Base-by-base conservation (phyloP, 1,140 invertebrate genomes). In the Leptinotarsa defecta region DNA sequence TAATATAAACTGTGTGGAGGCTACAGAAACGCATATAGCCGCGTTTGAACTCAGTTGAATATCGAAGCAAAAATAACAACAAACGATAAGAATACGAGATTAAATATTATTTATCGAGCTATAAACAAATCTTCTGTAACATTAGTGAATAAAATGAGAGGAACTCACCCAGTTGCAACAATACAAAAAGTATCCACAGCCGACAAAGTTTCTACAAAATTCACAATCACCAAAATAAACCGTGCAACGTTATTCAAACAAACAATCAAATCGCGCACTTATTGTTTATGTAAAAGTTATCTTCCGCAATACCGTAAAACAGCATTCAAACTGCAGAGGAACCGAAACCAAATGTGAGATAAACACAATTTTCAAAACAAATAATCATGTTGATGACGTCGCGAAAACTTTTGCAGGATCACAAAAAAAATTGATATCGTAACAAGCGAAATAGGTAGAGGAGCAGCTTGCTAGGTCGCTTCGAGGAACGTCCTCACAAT, bases 401-500 rank as follows among this genome's bases (percentile, higher is more conserved):
- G 52, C 52, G n/a, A 57, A 5, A 19, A 57, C 2, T 57, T 57
- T 19, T 57, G 6, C 34, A 43, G 34, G 52, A 13, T 57, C 13
- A 15, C 52, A 57, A 43, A 43, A 57, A 57, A 15, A 15, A 57
- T 57, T 57, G 13, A n/a, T 57, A 57, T 17, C 52, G 52, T 57
- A 57, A 57, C 52, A 15, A 15, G 52, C 70, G 52, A 13, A 34
- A 62, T 52, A 17, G 52, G 4, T 24, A 19, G 57, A 71, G 20
- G 70, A 71, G 49, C 70, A n/a, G n/a, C 68, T 71, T 22, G 61
- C 70, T 71, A 71, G 49, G 34, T 71, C 49, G 70, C 15, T 19
- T 71, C 52, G 52, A 72, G 63, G 70, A 74, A 78, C 79, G 78
- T 79, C 79, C 79, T 77, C 73, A 68, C 78, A 68, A 76, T 67